These are phyloP conservation scores for Daboia siamensis DNA, from an alignment of 2,113 vertebrate species.

Conservation along the genomic window DNA sequence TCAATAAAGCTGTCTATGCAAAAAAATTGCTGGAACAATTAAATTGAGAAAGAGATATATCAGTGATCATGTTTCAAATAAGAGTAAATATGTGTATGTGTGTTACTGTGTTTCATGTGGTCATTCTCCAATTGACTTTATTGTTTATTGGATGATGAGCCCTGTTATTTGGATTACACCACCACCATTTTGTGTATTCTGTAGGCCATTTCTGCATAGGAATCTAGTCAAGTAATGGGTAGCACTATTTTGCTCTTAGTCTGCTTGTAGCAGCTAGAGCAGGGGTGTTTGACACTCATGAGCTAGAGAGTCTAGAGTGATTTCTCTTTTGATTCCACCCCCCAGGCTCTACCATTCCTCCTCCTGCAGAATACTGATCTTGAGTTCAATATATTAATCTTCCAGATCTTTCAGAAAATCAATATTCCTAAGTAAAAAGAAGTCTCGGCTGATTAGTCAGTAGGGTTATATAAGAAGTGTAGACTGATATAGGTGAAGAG, in stretches of 20 bases:
- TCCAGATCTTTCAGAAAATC: background rate
- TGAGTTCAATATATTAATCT: background rate
- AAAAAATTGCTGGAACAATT: background rate
- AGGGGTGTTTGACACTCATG: too few relatives aligned
- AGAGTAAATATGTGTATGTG: background rate
- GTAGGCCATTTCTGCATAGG: background rate
- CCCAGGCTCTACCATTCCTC: background rate
- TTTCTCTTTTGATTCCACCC: background rate
- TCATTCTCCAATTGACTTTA: background rate
- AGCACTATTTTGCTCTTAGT: too few relatives aligned
- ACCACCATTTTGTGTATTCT: background rate
- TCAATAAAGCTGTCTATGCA: background rate
- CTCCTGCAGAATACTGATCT: background rate
- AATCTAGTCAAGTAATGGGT: too few relatives aligned
- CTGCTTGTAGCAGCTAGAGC: background rate
- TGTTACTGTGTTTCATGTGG: background rate
- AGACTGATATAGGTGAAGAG: background rate
- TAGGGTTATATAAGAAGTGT: background rate
- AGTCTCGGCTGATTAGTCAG: background rate
- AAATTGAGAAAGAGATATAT: background rate
- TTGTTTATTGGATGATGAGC: background rate
- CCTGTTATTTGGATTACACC: background rate
- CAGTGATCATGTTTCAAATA: background rate
- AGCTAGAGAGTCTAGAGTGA: background rate
- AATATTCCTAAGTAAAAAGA: background rate